These are phyloP conservation scores for Rhodinocichla rosea DNA, from an alignment of 2,113 vertebrate genomes.

Conservation along the genomic window DNA sequence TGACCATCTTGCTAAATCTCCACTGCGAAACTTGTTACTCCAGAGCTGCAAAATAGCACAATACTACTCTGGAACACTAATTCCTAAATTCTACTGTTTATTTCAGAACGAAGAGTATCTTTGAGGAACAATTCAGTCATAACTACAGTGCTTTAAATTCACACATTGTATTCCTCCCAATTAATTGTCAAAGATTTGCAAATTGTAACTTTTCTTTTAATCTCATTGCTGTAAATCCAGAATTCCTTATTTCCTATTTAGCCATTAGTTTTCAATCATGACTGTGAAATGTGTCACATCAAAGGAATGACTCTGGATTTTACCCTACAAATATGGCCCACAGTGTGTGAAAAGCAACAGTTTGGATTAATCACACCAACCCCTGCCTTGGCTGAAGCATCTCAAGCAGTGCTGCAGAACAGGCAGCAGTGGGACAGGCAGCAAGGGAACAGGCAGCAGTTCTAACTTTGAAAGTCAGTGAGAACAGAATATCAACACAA, in stretches of 20 bases:
- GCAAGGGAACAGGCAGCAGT: neutral
- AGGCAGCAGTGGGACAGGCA: neutral
- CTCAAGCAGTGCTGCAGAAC: neutral
- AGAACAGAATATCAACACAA: neutral
- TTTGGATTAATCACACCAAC: neutral
- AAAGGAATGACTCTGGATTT: neutral
- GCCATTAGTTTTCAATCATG: neutral
- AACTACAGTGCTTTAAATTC: neutral
- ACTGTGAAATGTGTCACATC: neutral
- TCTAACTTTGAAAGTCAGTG: neutral
- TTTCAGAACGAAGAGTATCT: neutral
- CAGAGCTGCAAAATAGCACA: neutral
- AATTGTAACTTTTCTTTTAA: neutral
- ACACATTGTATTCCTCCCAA: neutral
- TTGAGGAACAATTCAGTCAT: neutral
- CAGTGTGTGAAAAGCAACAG: neutral
- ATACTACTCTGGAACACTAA: neutral
- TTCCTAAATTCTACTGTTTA: neutral
- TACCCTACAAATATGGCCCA: neutral
- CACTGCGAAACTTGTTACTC: neutral
- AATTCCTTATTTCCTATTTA: neutral
- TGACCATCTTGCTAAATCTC: neutral
- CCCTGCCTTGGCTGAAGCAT: neutral
- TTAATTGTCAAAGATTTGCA: neutral
- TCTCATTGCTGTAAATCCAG: neutral